Base-by-base conservation (phyloP, 2,113 vertebrate genomes). In the Gavia stellata region DNA sequence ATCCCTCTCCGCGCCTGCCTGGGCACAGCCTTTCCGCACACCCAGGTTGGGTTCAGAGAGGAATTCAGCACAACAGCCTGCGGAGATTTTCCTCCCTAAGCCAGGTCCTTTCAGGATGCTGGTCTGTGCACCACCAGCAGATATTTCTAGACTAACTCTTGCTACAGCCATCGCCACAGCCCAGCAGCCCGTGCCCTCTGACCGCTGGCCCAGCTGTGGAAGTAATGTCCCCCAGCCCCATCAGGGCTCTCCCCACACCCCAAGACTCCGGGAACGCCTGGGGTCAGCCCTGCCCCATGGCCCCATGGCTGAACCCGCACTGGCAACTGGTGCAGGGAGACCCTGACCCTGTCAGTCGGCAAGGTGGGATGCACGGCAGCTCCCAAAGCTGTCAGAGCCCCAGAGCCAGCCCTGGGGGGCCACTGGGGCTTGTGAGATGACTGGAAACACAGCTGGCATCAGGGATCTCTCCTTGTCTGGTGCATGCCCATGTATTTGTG, bases 1-100 rank as follows among this genome's bases (percentile, higher is more conserved):
- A 16, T 36, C 81, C 38, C 56, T 5, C 10, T 17, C 38, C 1
- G 49, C 0, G 2, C 66, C 36, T 0, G 31, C 61, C 53, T 0
- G 61, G 74, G 67, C 79, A 26, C 6, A 4, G 58, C 66, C 38
- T 6, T 5, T 3, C 62, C 12, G 1, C 21, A 67, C 59, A 6
- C 49, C 33, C 77, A 0, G 45, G 29, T 7, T 10, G 47, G n/a
- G 9, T 11, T 14, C 58, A 0, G 72, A 2, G 7, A 38, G 38
- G 23, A 45, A 55, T 19, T 15, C 17, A 4, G 44, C 0, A 20
- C 42, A 3, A 7, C 50, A 9, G 17, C 29, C 82, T 9, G 19
- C 2, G 3, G 47, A 66, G 44, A 13, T 5, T 9, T 34, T 33
- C 59, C 52, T 50, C 26, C 58, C 50, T 10, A 9, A 16, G 42